A percentile compares a stretch with the other conserved stretches of the same genome.
Evolutionary conservation across 2,113 vertebrate species (phyloP).

Genomic region (Taurulus bubalis): DNA sequence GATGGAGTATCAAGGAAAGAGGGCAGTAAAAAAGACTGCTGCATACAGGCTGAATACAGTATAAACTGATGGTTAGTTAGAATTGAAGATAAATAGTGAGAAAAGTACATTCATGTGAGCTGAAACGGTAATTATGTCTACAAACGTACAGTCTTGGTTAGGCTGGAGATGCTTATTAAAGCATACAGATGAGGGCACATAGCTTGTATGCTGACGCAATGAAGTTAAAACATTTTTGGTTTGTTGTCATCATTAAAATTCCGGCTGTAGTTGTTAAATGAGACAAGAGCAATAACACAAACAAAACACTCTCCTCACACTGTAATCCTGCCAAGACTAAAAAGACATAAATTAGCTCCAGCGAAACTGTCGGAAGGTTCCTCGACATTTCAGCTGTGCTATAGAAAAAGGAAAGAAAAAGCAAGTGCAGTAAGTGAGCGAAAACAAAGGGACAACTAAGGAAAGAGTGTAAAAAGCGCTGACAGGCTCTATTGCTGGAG

Average conservation of each 20-base stretch:
- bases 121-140: conserved; percentile 15
- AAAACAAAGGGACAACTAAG: conserved; percentile 68
- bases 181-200: conserved; percentile 8
- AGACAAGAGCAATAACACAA: conserved; percentile 47
- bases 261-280: conserved; percentile 26
- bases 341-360: conserved; percentile 53
- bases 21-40: not conserved
- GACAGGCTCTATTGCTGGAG: conserved; percentile 65
- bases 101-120: not conserved
- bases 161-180: conserved; percentile 18
- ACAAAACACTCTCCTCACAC: conserved; percentile 27
- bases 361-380: conserved; percentile 40
- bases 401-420: conserved; percentile 35
- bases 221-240: conserved; percentile 17
- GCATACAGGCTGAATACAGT: not conserved
- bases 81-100: not conserved
- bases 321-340: conserved; percentile 38
- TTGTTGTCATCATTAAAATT: conserved; percentile 42
- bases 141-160: conserved; percentile 3
- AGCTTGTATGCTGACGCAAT: conserved; percentile 1
- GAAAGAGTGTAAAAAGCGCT: conserved; percentile 65
- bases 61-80: conserved; percentile 24
- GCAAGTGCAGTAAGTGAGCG: conserved; percentile 51
- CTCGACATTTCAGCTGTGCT: conserved; percentile 53
- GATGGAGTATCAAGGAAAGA: conserved; percentile 14